Conservation (phyloP, 2,797 vertebrate genomes). For the Crenichthys baileyi region DNA sequence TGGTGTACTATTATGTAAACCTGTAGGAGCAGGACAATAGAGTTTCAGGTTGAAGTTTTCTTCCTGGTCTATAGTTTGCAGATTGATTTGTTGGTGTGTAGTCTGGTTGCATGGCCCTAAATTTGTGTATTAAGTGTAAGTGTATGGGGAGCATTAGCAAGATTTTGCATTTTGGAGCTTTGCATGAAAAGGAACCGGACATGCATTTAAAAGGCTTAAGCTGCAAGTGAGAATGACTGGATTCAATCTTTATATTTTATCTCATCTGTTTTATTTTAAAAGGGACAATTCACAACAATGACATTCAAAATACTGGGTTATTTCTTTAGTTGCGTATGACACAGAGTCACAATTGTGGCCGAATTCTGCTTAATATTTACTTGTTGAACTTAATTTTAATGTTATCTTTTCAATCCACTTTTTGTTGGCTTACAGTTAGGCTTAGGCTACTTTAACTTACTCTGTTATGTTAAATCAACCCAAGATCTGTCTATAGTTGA, state of each 20-base stretch:
- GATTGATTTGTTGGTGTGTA: not conserved
- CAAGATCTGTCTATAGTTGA: too few species aligned
- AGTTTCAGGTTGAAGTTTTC: not conserved
- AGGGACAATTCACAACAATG: not conserved
- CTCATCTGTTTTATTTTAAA: not conserved
- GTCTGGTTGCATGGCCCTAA: not conserved
- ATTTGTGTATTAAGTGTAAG: not conserved
- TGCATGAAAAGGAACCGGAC: not conserved
- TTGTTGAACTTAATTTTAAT: not conserved
- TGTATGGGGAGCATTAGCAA: not conserved
- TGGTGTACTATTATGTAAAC: not conserved
- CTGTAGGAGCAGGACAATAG: not conserved
- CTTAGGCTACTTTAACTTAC: not conserved
- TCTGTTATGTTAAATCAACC: not conserved
- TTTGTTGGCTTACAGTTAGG: not conserved
- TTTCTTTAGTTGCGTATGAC: not conserved
- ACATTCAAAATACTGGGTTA: not conserved
- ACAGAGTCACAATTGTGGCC: not conserved
- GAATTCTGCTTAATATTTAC: too few species aligned
- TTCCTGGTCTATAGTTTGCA: not conserved
- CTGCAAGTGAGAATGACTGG: not conserved
- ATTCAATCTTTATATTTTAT: not conserved
- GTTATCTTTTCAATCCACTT: not conserved
- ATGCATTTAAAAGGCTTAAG: not conserved
- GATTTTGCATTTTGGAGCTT: not conserved